phyloP scores from a whole-genome alignment of 1,140 invertebrate species.

The Paracyclopina nana region DNA sequence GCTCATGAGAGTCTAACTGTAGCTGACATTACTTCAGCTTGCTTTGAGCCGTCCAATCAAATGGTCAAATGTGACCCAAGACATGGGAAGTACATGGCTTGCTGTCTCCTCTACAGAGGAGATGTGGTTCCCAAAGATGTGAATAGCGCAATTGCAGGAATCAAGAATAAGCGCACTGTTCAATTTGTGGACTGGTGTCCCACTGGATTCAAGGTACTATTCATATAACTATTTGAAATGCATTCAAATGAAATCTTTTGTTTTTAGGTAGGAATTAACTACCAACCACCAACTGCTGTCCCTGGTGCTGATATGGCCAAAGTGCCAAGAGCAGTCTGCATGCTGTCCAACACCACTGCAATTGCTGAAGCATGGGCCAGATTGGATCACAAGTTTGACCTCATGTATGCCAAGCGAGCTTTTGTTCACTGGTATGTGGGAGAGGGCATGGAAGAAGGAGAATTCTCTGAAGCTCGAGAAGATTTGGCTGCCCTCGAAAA shows the following conservation, averaged over 20 bases:
- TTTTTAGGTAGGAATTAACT: conserved; percentile 29
- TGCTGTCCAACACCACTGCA: conserved; percentile 58
- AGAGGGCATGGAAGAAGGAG: conserved; percentile 66
- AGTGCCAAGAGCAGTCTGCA: conserved; percentile 36
- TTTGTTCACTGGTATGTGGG: conserved; percentile 34
- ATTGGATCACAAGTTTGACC: conserved; percentile 31
- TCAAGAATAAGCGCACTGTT: conserved; percentile 61
- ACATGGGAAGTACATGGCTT: conserved; percentile 75
- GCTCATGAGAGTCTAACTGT: conserved; percentile 60
- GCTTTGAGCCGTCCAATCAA: conserved; percentile 70
- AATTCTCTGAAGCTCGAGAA: conserved; percentile 65
- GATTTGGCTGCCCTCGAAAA: conserved; percentile 62
- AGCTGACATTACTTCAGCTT: conserved; percentile 71
- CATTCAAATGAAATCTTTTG: no score
- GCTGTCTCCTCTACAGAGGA: conserved; percentile 55
- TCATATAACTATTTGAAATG: no score
- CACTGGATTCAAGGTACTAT: conserved; percentile 57
- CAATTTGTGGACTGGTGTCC: conserved; percentile 82
- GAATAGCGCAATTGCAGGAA: conserved; percentile 58
- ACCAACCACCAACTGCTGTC: conserved; percentile 37
- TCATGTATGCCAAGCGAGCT: conserved; percentile 26
- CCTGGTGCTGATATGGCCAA: conserved; percentile 37
- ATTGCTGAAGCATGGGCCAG: conserved; percentile 34
- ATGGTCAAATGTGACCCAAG: conserved; percentile 83
- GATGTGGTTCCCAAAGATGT: conserved; percentile 58